These are phyloP conservation scores for Sicus ferrugineus DNA, from an alignment of 2,888 invertebrate species.

Conservation along the genomic window DNA sequence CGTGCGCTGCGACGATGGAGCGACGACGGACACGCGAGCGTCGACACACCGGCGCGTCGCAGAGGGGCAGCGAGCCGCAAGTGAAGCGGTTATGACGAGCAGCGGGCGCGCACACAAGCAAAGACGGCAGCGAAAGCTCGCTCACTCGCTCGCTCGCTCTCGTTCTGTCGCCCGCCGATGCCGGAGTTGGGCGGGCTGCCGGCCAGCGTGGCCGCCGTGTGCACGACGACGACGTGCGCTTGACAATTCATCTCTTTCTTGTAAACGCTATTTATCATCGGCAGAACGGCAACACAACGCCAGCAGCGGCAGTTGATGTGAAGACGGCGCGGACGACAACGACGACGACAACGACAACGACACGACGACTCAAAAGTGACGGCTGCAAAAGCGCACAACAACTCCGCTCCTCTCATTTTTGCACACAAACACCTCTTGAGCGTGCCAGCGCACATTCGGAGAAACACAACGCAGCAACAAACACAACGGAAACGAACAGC, in stretches of 20 bases:
- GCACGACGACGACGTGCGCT: conserved; percentile 46
- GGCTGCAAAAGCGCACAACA: conserved; percentile 32
- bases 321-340: conserved; percentile 56
- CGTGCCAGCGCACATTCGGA: conserved; percentile 23
- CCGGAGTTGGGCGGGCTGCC: conserved; percentile 12
- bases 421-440: conserved; percentile 22
- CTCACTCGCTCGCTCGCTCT: conserved; percentile 7
- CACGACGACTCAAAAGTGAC: conserved; percentile 31
- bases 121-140: conserved; percentile 1
- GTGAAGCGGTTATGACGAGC: conserved; percentile 34
- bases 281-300: conserved; percentile 54
- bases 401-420: conserved; percentile 39
- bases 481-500: conserved; percentile 19
- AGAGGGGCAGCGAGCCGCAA: neutral
- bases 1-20: conserved; percentile 25
- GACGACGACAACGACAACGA: conserved; percentile 34
- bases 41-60: neutral
- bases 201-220: neutral
- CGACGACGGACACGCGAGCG: conserved; percentile 33
- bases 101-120: conserved; percentile 28
- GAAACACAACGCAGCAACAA: conserved; percentile 26
- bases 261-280: conserved; percentile 64
- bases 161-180: neutral
- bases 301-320: conserved; percentile 38
- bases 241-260: conserved; percentile 63